Evolutionary conservation across 2,797 vertebrate species (phyloP), one percentile per base, ranked within the genome.

Genomic region (Danio aesculapii): DNA sequence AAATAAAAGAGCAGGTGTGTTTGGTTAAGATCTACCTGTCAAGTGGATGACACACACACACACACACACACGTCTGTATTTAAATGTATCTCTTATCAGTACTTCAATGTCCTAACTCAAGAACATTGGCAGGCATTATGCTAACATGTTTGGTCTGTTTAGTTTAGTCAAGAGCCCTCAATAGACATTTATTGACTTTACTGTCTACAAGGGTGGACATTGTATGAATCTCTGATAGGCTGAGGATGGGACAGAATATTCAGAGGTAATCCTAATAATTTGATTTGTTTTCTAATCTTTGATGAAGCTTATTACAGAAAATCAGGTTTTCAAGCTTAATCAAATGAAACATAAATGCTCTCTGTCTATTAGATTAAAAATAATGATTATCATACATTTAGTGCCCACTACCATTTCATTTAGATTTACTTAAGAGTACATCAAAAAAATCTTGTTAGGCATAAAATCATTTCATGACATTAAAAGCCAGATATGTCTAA

Each of bases 21-120:
- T 94, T 94, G 92, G 90, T 94, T 94, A 92, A 92, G 91, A 92
- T 92, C 90, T 90, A 90, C 92, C 90, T 92, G 93, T 94, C 93
- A 92, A 93, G 91, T 85, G 88, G 90, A 91, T 87, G 30, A 30
- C 30, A 30, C 30, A 30, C 30, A 30, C 30, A 30, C 30, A 30
- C 30, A 30, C 30, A 30, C 30, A 89, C 89, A 88, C 90, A 91
- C 84, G 90, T 92, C 89, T 91, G 90, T 91, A 91, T 93, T 95
- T 90, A 93, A 93, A 92, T 92, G 88, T 91, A 89, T 86, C 90
- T 88, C 92, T 94, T 94, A 94, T 94, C 93, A 89, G 83, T 81
- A 88, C 90, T 88, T 89, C 89, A 91, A 89, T 89, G 91, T 91
- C 84, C 75, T 90, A 88, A 90, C 91, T 92, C 91, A 90, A 88